phyloP scores from a whole-genome alignment of 2,888 invertebrate genomes.

The Brenthis ino region DNA sequence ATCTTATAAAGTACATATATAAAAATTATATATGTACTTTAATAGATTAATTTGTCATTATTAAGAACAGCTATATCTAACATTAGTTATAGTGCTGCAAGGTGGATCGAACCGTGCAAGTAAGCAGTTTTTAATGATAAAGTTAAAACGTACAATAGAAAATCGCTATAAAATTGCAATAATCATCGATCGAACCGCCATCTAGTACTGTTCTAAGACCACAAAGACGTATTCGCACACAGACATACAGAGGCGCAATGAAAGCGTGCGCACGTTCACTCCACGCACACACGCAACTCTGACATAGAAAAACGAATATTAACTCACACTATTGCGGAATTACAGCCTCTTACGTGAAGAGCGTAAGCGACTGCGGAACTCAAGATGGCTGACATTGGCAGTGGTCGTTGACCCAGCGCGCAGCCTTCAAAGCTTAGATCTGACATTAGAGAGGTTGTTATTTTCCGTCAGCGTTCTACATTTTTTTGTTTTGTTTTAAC shows the following conservation, averaged over 20 bases:
- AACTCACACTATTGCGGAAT: constrained; percentile 72
- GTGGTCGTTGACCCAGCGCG: constrained; percentile 77
- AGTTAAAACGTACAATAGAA: constrained; percentile 25
- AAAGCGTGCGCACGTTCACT: constrained; percentile 59
- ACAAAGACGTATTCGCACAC: constrained; percentile 43
- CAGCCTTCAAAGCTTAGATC: constrained; percentile 80
- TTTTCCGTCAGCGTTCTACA: constrained; percentile 66
- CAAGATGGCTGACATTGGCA: constrained; percentile 83
- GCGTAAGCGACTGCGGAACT: constrained; percentile 81
- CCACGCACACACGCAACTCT: constrained; percentile 57
- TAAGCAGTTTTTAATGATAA: constrained; percentile 25
- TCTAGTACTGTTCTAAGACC: constrained; percentile 47
- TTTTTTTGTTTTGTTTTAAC: constrained; percentile 42
- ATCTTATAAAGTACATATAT: not conserved
- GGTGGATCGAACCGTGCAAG: not conserved
- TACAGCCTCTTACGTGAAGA: constrained; percentile 82
- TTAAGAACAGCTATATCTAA: not conserved
- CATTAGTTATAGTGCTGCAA: not conserved
- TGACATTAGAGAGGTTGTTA: constrained; percentile 79
- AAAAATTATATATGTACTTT: not conserved
- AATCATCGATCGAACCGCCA: constrained; percentile 45
- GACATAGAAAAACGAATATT: constrained; percentile 79
- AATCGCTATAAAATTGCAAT: constrained; percentile 39
- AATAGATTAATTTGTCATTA: not conserved
- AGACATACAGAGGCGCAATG: constrained; percentile 42